These are phyloP conservation scores for Sebastes fasciatus DNA, from an alignment of 2,113 vertebrate species.

Conservation along the genomic window DNA sequence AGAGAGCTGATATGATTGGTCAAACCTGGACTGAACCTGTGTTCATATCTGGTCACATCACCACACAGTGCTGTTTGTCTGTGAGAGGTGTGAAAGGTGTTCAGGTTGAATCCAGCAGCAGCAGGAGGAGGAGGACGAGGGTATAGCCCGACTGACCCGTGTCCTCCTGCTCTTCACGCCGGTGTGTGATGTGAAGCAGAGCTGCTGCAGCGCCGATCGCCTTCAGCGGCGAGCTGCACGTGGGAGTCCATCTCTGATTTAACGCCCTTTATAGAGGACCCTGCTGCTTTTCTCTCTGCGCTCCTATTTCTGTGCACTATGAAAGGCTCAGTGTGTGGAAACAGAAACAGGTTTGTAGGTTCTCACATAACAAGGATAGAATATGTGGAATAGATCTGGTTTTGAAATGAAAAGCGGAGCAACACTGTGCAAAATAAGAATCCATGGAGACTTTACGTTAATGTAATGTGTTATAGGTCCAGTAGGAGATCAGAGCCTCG, in stretches of 20 bases:
- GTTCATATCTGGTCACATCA: too few species aligned
- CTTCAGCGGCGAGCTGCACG: constrained; percentile 36
- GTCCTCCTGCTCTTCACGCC: constrained; percentile 6
- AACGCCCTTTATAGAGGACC: constrained; percentile 44
- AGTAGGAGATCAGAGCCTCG: too few species aligned
- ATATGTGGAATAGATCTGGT: neutral
- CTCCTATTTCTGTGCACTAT: constrained; percentile 22
- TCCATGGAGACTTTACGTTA: too few species aligned
- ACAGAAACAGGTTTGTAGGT: neutral
- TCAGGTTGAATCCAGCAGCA: neutral
- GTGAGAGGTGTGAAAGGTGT: neutral
- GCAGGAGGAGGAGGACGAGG: neutral
- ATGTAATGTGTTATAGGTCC: too few species aligned
- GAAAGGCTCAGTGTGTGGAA: neutral
- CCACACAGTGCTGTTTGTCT: neutral
- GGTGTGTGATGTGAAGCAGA: constrained; percentile 2
- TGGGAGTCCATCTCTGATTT: constrained; percentile 52
- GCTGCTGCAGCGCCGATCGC: constrained; percentile 19
- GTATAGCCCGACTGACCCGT: constrained; percentile 13
- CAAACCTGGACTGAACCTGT: neutral
- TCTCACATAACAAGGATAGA: too few species aligned
- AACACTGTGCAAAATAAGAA: too few species aligned
- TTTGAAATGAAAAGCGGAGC: neutral
- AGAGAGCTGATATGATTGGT: neutral
- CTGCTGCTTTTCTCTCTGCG: constrained; percentile 5